Evolutionary conservation across 2,888 invertebrate species (phyloP), one percentile per base, ranked within the genome.

Genomic region (Metellina segmentata): DNA sequence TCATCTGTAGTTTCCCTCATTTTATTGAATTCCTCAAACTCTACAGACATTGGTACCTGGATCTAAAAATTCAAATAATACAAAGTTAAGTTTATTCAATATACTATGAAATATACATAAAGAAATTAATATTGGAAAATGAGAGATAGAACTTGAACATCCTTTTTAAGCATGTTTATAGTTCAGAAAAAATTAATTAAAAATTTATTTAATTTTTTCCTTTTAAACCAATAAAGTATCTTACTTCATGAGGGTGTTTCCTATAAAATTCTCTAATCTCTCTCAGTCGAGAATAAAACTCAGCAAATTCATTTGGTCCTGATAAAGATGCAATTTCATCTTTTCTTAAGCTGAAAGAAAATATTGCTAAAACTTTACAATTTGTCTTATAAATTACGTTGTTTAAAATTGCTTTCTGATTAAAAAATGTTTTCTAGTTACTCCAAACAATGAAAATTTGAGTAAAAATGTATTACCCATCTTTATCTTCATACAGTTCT

Each of bases 221-320:
- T 34, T 34, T 34, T 34, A 34, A 72, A 72, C 9, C 8, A 19
- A 19, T n/a, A 72, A 74, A 8, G 8, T 74, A 74, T 74, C 16
- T 48, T 94, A 98, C 97, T 96, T 99, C 99, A 95, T 98, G 98
- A 0, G 99, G 99, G 96, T 99, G 98, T 94, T 97, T 97, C 88
- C 98, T 96, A 94, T 99, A 99, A 94, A 99, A 99, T 94, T 99
- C 99, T 95, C 99, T 99, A 88, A 99, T 98, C 94, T 97, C 97
- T 94, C 99, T 98, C 13, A 99, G 96, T 70, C 99, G 96, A 0
- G 97, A 96, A 95, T 99, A 99, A 95, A 99, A 99, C 95, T 99
- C 99, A 93, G 97, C 97, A 95, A 99, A 99, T 95, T 99, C 99
- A 96, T 99, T 99, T 0, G 99, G 99, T 0, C 99, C 99, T 0